Evolutionary conservation across 2,797 vertebrate species (phyloP), one percentile per base, ranked within the genome.

Genomic region (Austrolebias charrua): DNA sequence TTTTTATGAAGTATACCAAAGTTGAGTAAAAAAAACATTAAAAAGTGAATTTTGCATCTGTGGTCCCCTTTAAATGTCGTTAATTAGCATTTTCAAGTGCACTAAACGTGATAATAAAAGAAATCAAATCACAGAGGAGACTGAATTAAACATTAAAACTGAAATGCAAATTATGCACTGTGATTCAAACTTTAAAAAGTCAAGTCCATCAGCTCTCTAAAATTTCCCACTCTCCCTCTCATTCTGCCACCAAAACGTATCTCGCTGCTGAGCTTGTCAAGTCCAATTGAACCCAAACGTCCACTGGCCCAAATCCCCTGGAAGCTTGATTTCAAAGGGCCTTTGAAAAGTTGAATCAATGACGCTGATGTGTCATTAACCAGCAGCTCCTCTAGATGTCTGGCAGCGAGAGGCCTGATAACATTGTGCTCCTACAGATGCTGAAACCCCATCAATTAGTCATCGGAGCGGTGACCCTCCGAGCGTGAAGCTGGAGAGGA

Each of bases 291-390:
- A 69, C 33, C 5, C n/a, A 31, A 75, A 55, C 40, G 18, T 63
- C 62, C 7, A 3, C 40, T 18, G 31, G 60, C 59, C 59, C 24
- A 18, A 5, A 42, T 75, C 3, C 35, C 77, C 78, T 71, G 70
- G 74, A 77, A 50, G 0, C 51, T 78, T 28, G 0, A 48, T 78
- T 82, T 80, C 46, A 82, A 86, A 79, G 33, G 69, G 53, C 65
- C 74, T 81, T 86, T 68, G 60, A 78, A 81, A 80, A 67, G 55
- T 55, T 40, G 13, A 79, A 83, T 86, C 72, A 63, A 79, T 80
- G 71, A 69, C 66, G 47, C 48, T 74, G 71, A 61, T 31, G 67
- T 72, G 72, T 83, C 74, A 68, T 83, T 73, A 75, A 61, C 67
- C 11, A 60, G 11, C 63, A 1, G 49, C 61, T 59, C 67, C 57